Evolutionary conservation across 2,888 invertebrate genomes (phyloP).

Genomic region (Cepaea hortensis): DNA sequence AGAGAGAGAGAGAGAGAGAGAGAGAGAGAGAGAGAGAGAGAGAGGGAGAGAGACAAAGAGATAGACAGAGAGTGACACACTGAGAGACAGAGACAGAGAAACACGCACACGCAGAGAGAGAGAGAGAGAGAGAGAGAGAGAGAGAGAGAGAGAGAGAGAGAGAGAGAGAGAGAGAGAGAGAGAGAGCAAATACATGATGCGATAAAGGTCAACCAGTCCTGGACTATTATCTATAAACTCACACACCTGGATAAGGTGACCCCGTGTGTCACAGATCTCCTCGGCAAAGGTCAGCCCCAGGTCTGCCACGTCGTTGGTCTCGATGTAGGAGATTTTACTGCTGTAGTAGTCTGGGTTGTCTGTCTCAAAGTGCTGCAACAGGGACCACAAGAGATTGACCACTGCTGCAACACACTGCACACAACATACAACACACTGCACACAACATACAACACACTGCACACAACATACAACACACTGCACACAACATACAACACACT

Average conservation of each 20-base stretch:
- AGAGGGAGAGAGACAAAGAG: neutral
- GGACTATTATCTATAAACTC: too few species aligned
- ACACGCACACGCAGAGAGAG: neutral
- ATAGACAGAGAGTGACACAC: neutral
- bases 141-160: constrained; percentile 15
- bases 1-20: neutral
- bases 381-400: neutral
- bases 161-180: constrained; percentile 21
- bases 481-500: too few species aligned
- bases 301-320: constrained; percentile 92
- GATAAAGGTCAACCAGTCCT: too few species aligned
- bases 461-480: too few species aligned
- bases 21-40: neutral
- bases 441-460: too few species aligned
- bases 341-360: constrained; percentile 95
- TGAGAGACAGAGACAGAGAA: neutral
- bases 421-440: too few species aligned
- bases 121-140: constrained; percentile 15
- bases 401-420: too few species aligned
- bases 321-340: constrained; percentile 93
- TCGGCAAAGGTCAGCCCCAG: constrained; percentile 92
- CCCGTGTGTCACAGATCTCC: constrained; percentile 88
- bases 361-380: constrained; percentile 91
- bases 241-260: constrained; percentile 80
- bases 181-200: too few species aligned